phyloP scores from a whole-genome alignment of 2,888 invertebrate genomes.

The Leucania comma region DNA sequence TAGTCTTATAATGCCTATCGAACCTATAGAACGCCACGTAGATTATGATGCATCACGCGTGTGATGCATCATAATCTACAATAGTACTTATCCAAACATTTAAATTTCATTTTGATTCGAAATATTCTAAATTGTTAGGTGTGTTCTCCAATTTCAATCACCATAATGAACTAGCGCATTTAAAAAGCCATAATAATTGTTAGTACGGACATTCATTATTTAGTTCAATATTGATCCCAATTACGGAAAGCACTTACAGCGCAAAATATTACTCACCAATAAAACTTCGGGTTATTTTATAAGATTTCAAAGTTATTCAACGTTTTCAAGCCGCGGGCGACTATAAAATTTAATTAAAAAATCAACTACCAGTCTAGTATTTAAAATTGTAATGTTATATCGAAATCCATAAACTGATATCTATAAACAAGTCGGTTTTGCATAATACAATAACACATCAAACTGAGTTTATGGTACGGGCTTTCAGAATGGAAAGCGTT shows the following conservation, averaged over 20 bases:
- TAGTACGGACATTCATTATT: neutral
- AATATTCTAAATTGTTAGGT: neutral
- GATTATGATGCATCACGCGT: too few species aligned
- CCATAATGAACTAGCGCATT: neutral
- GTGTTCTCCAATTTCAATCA: slow-evolving; percentile 4
- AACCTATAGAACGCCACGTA: too few species aligned
- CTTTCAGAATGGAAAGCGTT: slow-evolving; percentile 74
- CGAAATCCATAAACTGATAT: slow-evolving; percentile 65
- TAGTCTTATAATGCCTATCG: neutral
- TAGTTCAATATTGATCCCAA: slow-evolving; percentile 45
- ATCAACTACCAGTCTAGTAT: slow-evolving; percentile 62
- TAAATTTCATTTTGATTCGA: neutral
- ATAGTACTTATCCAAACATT: neutral
- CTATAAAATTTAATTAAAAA: slow-evolving; percentile 65
- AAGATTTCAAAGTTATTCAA: slow-evolving; percentile 55
- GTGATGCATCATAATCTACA: neutral
- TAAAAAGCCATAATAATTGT: slow-evolving; percentile 13
- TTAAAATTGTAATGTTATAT: slow-evolving; percentile 65
- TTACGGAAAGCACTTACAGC: slow-evolving; percentile 27
- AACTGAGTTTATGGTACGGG: slow-evolving; percentile 70
- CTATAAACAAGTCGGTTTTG: slow-evolving; percentile 76
- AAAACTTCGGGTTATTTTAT: slow-evolving; percentile 48
- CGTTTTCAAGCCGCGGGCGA: slow-evolving; percentile 53
- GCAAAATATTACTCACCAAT: slow-evolving; percentile 47
- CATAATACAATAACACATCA: slow-evolving; percentile 81